phyloP scores from a whole-genome alignment of 2,888 invertebrate species.

The Mantis religiosa region DNA sequence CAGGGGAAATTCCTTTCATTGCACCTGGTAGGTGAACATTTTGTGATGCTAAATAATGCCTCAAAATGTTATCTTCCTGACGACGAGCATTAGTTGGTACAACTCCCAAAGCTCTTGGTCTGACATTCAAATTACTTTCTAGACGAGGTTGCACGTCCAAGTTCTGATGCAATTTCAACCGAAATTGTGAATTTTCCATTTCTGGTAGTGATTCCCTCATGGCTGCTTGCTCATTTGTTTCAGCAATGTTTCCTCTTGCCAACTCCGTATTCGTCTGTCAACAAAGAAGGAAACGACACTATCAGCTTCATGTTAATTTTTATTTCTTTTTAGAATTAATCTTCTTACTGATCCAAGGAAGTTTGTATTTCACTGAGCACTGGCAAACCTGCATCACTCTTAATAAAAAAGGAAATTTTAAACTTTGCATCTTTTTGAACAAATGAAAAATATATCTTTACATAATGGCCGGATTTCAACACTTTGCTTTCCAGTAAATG shows the following conservation, averaged over 20 bases:
- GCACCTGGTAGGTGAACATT: conserved; percentile 36
- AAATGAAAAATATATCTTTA: background rate
- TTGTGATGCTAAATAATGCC: conserved; percentile 22
- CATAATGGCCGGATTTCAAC: background rate
- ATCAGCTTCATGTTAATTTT: conserved; percentile 32
- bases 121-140: background rate
- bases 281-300: conserved; percentile 64
- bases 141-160: background rate
- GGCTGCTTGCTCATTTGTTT: conserved; percentile 37
- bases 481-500: background rate
- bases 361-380: background rate
- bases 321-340: conserved; percentile 1
- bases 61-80: conserved; percentile 14
- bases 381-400: background rate
- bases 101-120: background rate
- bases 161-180: background rate
- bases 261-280: conserved; percentile 57
- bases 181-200: background rate
- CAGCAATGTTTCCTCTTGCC: conserved; percentile 49
- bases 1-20: conserved; percentile 34
- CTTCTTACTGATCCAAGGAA: background rate
- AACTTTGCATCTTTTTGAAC: background rate
- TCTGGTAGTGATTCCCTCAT: conserved; percentile 13
- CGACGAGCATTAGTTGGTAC: background rate
- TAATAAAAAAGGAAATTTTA: background rate